phyloP scores from a whole-genome alignment of 2,888 invertebrate genomes.

The Belgica antarctica region DNA sequence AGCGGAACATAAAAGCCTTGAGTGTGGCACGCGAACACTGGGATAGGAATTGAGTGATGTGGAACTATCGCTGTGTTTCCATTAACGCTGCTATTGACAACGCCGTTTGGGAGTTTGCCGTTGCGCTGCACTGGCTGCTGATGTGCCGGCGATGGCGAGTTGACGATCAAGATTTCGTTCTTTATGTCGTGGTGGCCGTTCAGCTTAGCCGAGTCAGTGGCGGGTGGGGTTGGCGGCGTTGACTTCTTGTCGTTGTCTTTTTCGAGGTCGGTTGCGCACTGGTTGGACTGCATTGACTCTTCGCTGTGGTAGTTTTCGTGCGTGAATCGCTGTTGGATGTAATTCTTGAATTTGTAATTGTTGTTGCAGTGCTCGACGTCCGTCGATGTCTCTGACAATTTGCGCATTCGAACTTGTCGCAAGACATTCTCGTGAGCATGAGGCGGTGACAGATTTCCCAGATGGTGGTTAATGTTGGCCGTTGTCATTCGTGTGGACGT shows the following conservation, averaged over 20 bases:
- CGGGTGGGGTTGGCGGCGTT: neutral
- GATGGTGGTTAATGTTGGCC: constrained; percentile 50
- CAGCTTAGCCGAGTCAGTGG: neutral
- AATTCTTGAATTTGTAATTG: constrained; percentile 90
- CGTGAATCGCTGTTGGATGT: constrained; percentile 84
- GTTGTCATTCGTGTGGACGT: constrained; percentile 46
- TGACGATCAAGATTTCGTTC: constrained; percentile 28
- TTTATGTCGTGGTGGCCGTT: constrained; percentile 41
- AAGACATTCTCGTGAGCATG: constrained; percentile 47
- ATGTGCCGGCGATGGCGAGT: constrained; percentile 34
- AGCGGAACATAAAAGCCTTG: constrained; percentile 88
- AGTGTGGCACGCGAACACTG: constrained; percentile 88
- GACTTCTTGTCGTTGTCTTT: constrained; percentile 38
- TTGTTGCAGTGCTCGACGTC: constrained; percentile 57
- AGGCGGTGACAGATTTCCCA: constrained; percentile 43
- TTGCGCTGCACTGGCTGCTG: constrained; percentile 31
- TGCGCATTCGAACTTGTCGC: constrained; percentile 50
- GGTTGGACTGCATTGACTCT: constrained; percentile 38
- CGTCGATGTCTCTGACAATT: constrained; percentile 55
- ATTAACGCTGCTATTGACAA: constrained; percentile 22
- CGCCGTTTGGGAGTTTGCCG: constrained; percentile 23
- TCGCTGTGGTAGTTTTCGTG: constrained; percentile 53
- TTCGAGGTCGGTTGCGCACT: constrained; percentile 35
- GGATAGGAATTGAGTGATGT: constrained; percentile 60
- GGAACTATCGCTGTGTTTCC: constrained; percentile 14